Base-by-base conservation (phyloP, 1,140 invertebrate genomes). In the Heliconius himera region DNA sequence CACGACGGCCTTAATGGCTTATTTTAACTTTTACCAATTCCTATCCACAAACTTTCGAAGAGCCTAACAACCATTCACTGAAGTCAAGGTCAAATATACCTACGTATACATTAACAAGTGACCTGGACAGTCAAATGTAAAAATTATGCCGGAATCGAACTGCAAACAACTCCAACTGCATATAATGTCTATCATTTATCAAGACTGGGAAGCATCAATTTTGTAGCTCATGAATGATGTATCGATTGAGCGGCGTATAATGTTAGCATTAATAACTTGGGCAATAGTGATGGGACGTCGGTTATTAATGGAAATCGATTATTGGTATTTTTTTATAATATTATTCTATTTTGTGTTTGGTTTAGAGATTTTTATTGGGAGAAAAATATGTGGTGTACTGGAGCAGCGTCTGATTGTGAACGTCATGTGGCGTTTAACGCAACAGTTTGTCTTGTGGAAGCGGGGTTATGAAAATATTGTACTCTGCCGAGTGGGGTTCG, bases 121-220 rank as follows among this genome's bases (percentile, higher is more conserved):
- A 91, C 89, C 88, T 86, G 88, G 90, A 92, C 89, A 80, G 38
- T 79, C 74, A 91, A 92, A 93, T 90, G 88, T 86, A 77, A 81
- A 81, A 88, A 92, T 93, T 93, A 93, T 93, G 88, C 91, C 79
- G 49, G 79, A 83, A 73, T 72, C 70, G 81, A 87, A 82, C 86
- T 93, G 91, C 91, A 93, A 91, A 91, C 89, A 90, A 66, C 60
- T 66, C 60, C 1, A 66, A 90, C 88, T 93, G 91, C 91, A 93
- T 91, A 84, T 88, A 87, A 88, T 88, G 82, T 76, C 70, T 70
- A 29, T 82, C 84, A 89, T 89, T 86, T 85, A 89, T 91, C 88
- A 90, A 81, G 74, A 76, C 60, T 75, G 79, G 76, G 78, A 74
- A 78, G 85, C 89, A 88, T 89, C 85, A 86, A 83, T 87, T 86